Evolutionary conservation across 2,888 invertebrate species (phyloP), one percentile per base, ranked within the genome.

Genomic region (Apotomis capreana): DNA sequence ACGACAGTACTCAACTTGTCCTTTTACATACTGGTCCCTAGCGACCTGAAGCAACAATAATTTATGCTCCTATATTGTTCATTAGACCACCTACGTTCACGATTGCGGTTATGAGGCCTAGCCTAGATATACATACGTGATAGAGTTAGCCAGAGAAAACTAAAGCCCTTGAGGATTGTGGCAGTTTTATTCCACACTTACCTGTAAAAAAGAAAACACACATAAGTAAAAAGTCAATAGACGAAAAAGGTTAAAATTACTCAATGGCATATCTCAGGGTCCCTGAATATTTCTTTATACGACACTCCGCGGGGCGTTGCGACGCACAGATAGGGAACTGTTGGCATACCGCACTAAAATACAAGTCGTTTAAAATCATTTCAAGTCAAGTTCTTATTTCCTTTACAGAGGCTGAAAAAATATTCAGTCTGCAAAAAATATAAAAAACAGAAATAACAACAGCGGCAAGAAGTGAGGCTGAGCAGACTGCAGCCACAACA

Each of bases 401-500:
- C 51, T 67, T 58, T 67, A 37, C 67, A 58, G 58, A 26, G 40
- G 12, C 67, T 71, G 67, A 71, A 71, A 67, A 52, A 51, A 62
- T 36, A 61, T 40, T 57, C 61, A 51, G 51, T 62, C 44, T 9
- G n/a, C 26, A 40, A 71, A 61, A 10, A 10, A 71, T 76, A 77
- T 76, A 74, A 77, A 76, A 77, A 69, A 77, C 76, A 78, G 75
- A 74, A 79, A 80, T 79, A 81, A 81, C 77, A 76, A 59, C 63
- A 51, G 58, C 9, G 49, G 67, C 57, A 67, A 67, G 61, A 68
- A 71, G 57, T 68, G 76, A 77, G 80, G 80, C 79, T 80, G 79
- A 78, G 78, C 80, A 79, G 77, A 77, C 78, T 79, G 78, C 74
- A 80, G 74, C 76, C 77, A 83, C 81, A 89, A 89, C 89, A 89